phyloP scores from a whole-genome alignment of 2,888 invertebrate genomes.

The Odontomyia ornata region DNA sequence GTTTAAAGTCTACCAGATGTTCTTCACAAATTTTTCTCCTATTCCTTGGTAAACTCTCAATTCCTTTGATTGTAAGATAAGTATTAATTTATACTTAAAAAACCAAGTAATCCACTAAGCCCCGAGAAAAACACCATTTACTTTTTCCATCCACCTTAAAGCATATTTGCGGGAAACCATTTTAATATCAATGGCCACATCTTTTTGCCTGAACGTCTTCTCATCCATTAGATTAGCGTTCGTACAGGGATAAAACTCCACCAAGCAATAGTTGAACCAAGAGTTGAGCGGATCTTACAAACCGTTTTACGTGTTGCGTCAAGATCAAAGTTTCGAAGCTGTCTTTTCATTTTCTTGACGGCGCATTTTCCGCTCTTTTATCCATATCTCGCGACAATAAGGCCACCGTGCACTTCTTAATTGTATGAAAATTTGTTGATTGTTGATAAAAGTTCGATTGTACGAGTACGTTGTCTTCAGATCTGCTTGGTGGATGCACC shows the following conservation, averaged over 20 bases:
- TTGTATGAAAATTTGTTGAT: slow-evolving; percentile 56
- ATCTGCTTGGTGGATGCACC: not conserved
- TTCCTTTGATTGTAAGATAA: no score
- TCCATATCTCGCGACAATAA: slow-evolving; percentile 47
- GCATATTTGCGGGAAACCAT: no score
- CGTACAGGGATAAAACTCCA: not conserved
- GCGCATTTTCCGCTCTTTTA: slow-evolving; percentile 41
- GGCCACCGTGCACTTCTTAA: slow-evolving; percentile 53
- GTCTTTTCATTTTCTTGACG: slow-evolving; percentile 44
- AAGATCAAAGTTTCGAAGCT: slow-evolving; percentile 40
- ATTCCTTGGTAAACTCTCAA: no score
- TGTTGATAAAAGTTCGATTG: slow-evolving; percentile 55
- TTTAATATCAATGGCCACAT: no score
- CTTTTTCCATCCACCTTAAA: no score
- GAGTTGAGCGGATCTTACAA: not conserved
- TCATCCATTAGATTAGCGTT: not conserved
- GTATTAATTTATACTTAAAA: no score
- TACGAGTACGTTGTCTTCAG: slow-evolving; percentile 47
- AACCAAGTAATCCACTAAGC: no score
- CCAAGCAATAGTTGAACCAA: not conserved
- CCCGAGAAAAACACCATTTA: no score
- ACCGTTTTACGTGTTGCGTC: slow-evolving; percentile 36
- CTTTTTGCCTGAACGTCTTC: not conserved
- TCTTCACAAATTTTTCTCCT: no score
- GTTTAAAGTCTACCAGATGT: no score